These are phyloP conservation scores for Aphaenogaster floridana DNA, from an alignment of 1,140 invertebrate genomes.

Conservation along the genomic window DNA sequence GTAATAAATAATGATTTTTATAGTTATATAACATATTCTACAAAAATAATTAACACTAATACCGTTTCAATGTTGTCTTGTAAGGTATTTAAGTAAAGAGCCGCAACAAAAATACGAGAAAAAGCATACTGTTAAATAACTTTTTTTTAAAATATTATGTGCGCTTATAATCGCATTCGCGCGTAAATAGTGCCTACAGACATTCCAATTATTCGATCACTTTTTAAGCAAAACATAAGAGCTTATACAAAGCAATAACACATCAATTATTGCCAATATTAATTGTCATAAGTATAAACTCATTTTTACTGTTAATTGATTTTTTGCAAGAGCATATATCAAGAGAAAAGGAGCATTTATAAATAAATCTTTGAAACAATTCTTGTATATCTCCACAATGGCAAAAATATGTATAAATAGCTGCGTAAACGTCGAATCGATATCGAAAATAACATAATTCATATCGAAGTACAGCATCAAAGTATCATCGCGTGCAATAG, in stretches of 20 bases:
- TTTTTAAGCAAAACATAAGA: conserved; percentile 12
- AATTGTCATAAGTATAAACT: not conserved
- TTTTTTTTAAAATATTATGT: conserved; percentile 64
- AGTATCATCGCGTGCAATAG: conserved; percentile 11
- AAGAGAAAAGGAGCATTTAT: not conserved
- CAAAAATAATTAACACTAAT: conserved; percentile 4
- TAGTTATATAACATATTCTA: not conserved
- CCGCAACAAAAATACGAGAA: conserved; percentile 66
- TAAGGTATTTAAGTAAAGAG: conserved; percentile 74
- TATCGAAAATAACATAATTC: not conserved
- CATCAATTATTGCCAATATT: not conserved
- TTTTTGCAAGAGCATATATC: not conserved
- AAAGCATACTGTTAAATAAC: conserved; percentile 42
- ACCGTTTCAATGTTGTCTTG: conserved; percentile 52
- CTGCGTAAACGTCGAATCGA: not conserved
- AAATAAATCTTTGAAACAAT: conserved; percentile 15
- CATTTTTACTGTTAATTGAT: conserved; percentile 17
- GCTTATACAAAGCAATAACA: not conserved
- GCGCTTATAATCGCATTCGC: not conserved
- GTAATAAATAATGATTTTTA: not conserved
- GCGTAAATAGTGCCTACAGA: conserved; percentile 34
- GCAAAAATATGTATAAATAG: conserved; percentile 21
- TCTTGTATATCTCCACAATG: not conserved
- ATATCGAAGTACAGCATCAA: not conserved
- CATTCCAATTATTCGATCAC: not conserved